phyloP scores from a whole-genome alignment of 2,113 vertebrate species.

The Oenanthe melanoleuca region DNA sequence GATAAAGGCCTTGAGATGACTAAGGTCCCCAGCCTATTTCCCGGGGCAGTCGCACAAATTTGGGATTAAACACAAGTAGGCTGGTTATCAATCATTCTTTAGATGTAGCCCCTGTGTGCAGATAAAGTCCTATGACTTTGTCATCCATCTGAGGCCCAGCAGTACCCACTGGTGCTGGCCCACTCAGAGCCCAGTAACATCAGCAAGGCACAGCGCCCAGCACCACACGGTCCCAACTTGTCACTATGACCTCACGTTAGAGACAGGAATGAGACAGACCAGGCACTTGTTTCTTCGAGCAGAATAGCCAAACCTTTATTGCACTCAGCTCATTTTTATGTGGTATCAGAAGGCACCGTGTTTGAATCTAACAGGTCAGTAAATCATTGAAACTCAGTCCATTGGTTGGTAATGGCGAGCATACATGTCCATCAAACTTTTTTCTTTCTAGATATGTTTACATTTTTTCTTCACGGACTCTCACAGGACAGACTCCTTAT shows the following conservation, averaged over 20 bases:
- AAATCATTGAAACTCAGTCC: not conserved
- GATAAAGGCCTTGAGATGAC: not conserved
- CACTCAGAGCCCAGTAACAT: not conserved
- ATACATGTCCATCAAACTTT: not conserved
- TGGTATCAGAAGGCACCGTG: not conserved
- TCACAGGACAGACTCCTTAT: not conserved
- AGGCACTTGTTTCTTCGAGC: not conserved
- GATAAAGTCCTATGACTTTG: not conserved
- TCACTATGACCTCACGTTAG: not conserved
- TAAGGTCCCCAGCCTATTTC: not conserved
- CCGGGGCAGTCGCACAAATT: not conserved
- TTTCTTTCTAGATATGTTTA: not conserved
- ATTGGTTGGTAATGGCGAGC: not conserved
- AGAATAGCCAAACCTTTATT: not conserved
- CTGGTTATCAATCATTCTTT: not conserved
- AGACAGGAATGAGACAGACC: accelerated
- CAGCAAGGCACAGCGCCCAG: not conserved
- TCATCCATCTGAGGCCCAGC: not conserved
- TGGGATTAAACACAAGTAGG: not conserved
- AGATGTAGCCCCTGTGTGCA: not conserved
- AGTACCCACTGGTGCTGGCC: not conserved
- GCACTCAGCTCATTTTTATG: not conserved
- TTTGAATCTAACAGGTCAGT: no score
- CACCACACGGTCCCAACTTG: accelerated
- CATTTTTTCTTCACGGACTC: not conserved